Conservation (phyloP, 2,888 invertebrate species). For the Noctua janthe region DNA sequence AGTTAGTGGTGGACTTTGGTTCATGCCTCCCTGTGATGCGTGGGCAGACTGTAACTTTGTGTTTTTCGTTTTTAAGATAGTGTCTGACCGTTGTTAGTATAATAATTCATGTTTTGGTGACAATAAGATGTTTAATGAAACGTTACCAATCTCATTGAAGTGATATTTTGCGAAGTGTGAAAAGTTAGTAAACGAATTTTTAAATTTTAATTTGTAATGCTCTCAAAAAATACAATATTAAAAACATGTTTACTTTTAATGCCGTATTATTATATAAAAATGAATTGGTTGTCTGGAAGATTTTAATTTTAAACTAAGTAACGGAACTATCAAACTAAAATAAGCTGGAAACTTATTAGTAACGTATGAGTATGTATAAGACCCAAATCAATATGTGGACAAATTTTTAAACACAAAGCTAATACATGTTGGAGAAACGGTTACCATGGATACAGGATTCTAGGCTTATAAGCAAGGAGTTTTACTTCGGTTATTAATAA, state of each 20-base stretch:
- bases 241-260: background rate
- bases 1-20: conserved; percentile 38
- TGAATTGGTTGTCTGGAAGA: background rate
- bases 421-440: background rate
- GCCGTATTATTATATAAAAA: background rate
- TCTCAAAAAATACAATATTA: background rate
- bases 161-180: background rate
- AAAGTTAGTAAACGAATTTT: background rate
- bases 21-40: conserved; percentile 31
- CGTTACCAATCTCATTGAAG: background rate
- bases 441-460: background rate
- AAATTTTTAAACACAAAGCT: background rate
- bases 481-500: background rate
- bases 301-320: background rate
- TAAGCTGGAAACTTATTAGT: background rate
- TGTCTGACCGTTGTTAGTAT: conserved; percentile 8
- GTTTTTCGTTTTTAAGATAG: background rate
- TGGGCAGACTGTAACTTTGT: conserved; percentile 35
- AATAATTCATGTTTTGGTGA: background rate
- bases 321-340: background rate
- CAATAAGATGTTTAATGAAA: background rate
- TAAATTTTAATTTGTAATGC: background rate
- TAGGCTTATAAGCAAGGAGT: background rate
- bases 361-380: background rate
- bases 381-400: background rate